Percentiles rank a stretch among this genome's conserved stretches.
Conservation (phyloP, 2,797 vertebrate genomes). For the Onychomys leucogaster region DNA sequence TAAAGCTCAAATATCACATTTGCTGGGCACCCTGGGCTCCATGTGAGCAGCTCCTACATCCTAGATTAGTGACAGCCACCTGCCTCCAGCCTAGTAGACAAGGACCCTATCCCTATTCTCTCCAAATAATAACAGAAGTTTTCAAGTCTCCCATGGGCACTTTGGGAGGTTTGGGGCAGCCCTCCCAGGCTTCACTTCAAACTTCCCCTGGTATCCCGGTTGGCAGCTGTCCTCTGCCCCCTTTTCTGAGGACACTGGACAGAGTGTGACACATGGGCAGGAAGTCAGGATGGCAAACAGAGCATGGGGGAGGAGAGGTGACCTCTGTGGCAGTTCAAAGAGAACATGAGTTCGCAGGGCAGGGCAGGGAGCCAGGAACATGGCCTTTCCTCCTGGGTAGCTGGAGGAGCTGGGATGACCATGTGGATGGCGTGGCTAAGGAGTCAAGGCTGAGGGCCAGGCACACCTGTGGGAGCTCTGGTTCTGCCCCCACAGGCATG, state of each 20-base stretch:
- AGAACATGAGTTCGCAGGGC: neutral
- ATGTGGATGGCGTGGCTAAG: neutral
- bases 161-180: neutral
- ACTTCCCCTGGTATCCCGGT: neutral
- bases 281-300: neutral
- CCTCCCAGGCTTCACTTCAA: neutral
- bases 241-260: constrained; percentile 22
- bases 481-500: neutral
- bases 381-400: neutral
- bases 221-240: constrained; percentile 52
- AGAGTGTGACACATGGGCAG: neutral
- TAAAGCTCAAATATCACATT: neutral
- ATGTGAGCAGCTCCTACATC: neutral
- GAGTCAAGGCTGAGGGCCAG: neutral
- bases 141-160: neutral
- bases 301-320: neutral
- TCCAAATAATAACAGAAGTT: neutral
- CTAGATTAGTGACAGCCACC: neutral
- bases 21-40: neutral
- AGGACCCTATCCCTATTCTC: neutral
- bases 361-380: neutral
- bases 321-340: neutral
- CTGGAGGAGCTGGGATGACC: neutral
- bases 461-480: neutral
- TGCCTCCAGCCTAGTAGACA: neutral